Base-by-base conservation (phyloP, 92 coral and sea anemone species). In the Desmophyllum pertusum region DNA sequence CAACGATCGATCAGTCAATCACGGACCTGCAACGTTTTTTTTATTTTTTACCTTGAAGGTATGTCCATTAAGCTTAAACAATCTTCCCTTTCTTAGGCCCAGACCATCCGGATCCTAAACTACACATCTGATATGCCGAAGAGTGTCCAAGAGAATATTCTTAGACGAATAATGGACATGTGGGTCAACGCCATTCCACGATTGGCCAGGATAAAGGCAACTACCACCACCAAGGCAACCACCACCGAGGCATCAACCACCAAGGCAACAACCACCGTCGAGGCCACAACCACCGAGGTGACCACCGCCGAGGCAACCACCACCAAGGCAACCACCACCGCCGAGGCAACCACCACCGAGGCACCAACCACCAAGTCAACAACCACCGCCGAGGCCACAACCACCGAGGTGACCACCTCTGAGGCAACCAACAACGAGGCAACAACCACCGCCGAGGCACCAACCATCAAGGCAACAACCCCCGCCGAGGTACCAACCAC, bases 151-250 rank as follows among this genome's bases (percentile, higher is more conserved):
- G 21, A 76, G 15, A 68, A 78, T 11, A 77, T 88, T 68, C 55
- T 89, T 76, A 82, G 82, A 61, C 84, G 86, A 45, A 91, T 89
- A 41, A 75, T 92, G 29, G 75, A 61, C 25, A 89, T 73, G 73
- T 94, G 98, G 98, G 83, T 84, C 15, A 81, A 45, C 14, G 95
- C 59, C 0, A 87, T 90, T 30, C 35, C 65, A 9, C 57, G 66
- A 48, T 63, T 89, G n/a, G 81, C 50, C 31, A 76, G 90, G 45
- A 83, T 64, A 4, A 95, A 48, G 53, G 21, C 53, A 1, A 13
- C 53, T 13, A 48, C 53, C 53, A 48, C 53, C 2, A 21, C n/a
- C n/a, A n/a, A 48, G 21, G 0, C 53, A 7, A 7, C 10, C 48
- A 43, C 48, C 10, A 15, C n/a, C n/a, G n/a, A n/a, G n/a, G n/a